Conservation (phyloP, 2,797 vertebrate genomes). For the Lutjanus argentimaculatus region DNA sequence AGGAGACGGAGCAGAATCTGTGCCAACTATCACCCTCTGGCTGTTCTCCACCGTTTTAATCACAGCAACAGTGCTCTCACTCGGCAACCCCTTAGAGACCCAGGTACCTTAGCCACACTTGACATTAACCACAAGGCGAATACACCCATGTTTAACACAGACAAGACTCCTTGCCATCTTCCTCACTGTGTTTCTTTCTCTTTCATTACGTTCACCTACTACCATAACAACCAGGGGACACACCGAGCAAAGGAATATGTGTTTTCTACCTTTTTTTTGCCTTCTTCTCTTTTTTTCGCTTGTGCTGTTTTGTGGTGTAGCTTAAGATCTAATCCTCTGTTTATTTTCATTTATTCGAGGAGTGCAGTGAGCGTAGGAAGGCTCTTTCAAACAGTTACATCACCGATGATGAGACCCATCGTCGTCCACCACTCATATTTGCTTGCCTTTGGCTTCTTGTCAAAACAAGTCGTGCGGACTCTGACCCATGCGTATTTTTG, state of each 20-base stretch:
- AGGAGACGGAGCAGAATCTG: slow-evolving; percentile 76
- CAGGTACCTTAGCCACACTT: slow-evolving; percentile 84
- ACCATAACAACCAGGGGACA: slow-evolving; percentile 40
- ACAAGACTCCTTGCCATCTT: slow-evolving; percentile 51
- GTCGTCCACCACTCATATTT: slow-evolving; percentile 37
- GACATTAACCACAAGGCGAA: slow-evolving; percentile 80
- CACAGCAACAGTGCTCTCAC: slow-evolving; percentile 79
- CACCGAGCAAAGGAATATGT: slow-evolving; percentile 18
- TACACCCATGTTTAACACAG: slow-evolving; percentile 70
- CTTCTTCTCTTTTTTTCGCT: not conserved
- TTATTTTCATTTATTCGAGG: slow-evolving; percentile 65
- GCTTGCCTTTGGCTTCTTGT: slow-evolving; percentile 57
- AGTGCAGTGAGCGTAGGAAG: slow-evolving; percentile 44
- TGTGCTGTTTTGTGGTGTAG: slow-evolving; percentile 29
- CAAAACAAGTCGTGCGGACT: slow-evolving; percentile 62
- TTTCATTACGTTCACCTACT: slow-evolving; percentile 32
- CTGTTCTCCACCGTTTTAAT: slow-evolving; percentile 81
- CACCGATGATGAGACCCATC: slow-evolving; percentile 64
- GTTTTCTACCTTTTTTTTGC: slow-evolving; percentile 17
- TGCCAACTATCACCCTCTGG: slow-evolving; percentile 82
- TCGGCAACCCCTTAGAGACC: slow-evolving; percentile 79
- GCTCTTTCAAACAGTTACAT: slow-evolving; percentile 79
- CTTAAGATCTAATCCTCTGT: slow-evolving; percentile 61
- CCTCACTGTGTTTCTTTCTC: slow-evolving; percentile 26
- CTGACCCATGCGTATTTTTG: slow-evolving; percentile 52